Conservation (phyloP, 2,888 invertebrate genomes). For the Spilarctia lutea region DNA sequence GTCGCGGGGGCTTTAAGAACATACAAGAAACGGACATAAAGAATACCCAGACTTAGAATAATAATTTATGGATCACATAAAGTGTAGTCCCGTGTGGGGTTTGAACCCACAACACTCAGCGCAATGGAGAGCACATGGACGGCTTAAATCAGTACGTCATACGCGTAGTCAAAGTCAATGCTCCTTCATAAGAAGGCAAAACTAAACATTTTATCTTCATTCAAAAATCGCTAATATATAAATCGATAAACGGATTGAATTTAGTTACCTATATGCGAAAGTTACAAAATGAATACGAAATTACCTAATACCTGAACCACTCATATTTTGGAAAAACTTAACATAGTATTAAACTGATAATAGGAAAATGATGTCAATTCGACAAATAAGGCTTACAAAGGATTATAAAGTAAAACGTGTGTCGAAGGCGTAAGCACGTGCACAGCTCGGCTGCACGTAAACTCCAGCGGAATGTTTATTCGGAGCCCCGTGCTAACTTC, state of each 20-base stretch:
- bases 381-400: conserved; percentile 32
- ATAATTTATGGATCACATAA: too few relatives aligned
- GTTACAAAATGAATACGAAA: not conserved
- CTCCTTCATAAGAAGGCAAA: too few relatives aligned
- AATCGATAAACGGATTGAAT: not conserved
- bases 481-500: conserved; percentile 83
- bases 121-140: too few relatives aligned
- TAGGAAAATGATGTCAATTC: conserved; percentile 5
- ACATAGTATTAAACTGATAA: not conserved
- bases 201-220: not conserved
- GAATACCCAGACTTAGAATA: too few relatives aligned
- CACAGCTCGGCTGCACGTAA: conserved; percentile 54
- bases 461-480: conserved; percentile 76
- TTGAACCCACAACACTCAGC: too few relatives aligned
- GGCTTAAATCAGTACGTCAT: too few relatives aligned
- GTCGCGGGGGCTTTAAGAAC: too few relatives aligned
- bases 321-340: not conserved
- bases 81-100: too few relatives aligned
- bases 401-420: conserved; percentile 35
- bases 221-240: not conserved
- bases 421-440: conserved; percentile 54
- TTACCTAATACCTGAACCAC: not conserved
- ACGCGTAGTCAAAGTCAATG: too few relatives aligned
- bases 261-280: not conserved
- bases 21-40: too few relatives aligned